Evolutionary conservation across 30 jellyfish, hydroid and myxozoan species (phyloP).

Genomic region (Hydra vulgaris): DNA sequence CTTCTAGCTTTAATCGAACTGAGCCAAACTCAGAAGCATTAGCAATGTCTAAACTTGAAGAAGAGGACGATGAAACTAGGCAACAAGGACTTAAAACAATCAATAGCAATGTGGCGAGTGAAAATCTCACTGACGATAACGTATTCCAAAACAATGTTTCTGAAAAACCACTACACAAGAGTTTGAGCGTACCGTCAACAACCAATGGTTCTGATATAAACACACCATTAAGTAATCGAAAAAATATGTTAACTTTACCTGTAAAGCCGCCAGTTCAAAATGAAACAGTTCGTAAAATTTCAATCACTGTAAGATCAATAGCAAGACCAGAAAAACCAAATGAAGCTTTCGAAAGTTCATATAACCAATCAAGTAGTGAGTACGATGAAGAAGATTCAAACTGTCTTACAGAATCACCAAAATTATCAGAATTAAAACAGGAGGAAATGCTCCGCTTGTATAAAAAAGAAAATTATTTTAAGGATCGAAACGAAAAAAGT

Average conservation of each 20-base stretch:
- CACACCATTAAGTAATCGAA: not conserved
- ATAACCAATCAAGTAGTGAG: not conserved
- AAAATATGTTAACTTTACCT: not conserved
- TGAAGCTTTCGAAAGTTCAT: not conserved
- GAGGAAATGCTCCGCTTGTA: not conserved
- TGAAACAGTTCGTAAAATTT: not conserved
- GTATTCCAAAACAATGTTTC: not conserved
- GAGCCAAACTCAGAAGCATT: not conserved
- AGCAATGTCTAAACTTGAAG: not conserved
- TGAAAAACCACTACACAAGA: not conserved
- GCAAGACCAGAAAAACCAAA: not conserved
- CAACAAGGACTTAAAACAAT: not conserved
- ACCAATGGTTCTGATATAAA: not conserved
- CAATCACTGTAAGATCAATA: slow-evolving; percentile 4
- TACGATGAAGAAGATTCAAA: not conserved
- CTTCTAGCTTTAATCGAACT: not conserved
- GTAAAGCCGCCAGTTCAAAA: not conserved
- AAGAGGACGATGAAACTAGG: not conserved
- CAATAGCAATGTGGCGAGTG: not conserved
- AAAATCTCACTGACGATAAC: not conserved
- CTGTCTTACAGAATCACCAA: not conserved
- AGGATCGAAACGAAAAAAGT: not conserved
- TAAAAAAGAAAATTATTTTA: not conserved
- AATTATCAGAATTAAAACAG: not conserved
- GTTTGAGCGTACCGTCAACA: not conserved